phyloP scores from a whole-genome alignment of 2,113 vertebrate genomes.

The Grus americana region DNA sequence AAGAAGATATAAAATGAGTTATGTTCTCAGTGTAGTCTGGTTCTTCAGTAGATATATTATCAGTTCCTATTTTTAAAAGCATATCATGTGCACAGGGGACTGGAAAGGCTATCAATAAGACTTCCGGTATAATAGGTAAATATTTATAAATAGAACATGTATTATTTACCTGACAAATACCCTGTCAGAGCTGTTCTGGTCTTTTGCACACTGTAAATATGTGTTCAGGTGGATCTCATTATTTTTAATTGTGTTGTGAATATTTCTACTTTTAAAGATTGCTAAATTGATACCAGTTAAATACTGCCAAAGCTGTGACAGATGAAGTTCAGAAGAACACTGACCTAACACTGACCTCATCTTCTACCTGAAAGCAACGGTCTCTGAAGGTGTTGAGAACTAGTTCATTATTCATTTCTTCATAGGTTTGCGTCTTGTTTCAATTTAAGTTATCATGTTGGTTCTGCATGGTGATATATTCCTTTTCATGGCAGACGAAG shows the following conservation, averaged over 20 bases:
- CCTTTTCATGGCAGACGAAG: not conserved
- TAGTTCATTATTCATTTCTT: slow-evolving; percentile 31
- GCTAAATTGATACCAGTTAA: not conserved
- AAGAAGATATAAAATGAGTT: not conserved
- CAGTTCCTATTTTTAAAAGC: not conserved
- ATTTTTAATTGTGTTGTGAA: slow-evolving; percentile 16
- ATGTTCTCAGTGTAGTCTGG: not conserved
- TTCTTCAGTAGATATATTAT: not conserved
- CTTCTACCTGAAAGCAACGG: not conserved
- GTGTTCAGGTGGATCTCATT: not conserved
- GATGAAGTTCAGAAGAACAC: not conserved
- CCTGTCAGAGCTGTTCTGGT: not conserved
- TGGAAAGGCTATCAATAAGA: not conserved
- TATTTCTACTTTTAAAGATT: not conserved
- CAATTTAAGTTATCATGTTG: slow-evolving; percentile 38
- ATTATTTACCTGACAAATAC: slow-evolving; percentile 28
- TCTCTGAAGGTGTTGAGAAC: not conserved
- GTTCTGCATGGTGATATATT: slow-evolving; percentile 12
- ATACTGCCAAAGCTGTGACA: not conserved
- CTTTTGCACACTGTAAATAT: slow-evolving; percentile 1
- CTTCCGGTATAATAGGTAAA: not conserved
- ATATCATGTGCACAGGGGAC: not conserved
- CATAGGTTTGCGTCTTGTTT: not conserved
- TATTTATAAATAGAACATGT: not conserved
- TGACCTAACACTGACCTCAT: not conserved